Base-by-base conservation (phyloP, 2,113 vertebrate genomes). In the Sylvietta virens region DNA sequence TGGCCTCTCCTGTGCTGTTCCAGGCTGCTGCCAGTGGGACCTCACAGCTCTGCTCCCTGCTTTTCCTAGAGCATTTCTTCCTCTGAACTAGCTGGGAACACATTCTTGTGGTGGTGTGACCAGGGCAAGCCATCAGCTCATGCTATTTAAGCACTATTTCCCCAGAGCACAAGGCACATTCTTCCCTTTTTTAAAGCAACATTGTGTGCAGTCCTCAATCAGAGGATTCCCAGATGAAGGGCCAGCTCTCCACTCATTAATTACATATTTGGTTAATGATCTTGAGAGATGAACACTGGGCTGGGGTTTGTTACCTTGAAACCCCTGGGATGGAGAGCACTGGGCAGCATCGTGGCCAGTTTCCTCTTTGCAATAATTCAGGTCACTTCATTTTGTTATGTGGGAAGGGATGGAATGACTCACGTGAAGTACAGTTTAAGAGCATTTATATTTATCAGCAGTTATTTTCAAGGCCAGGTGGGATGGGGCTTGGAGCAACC, bases 71-170 rank as follows among this genome's bases (percentile, higher is more conserved):
- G 79, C 47, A 15, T 87, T 92, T 80, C 19, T 91, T 92, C 37
- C 94, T 76, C 82, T 53, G 58, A 64, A 37, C 24, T 15, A 31
- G 35, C 24, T 93, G 79, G 73, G 90, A 93, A n/a, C 89, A 89
- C 51, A 21, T 94, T 93, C 92, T 94, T 91, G 87, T 66, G 92
- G 86, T 92, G 73, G 8, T 82, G 8, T 16, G 77, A 60, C 57
- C 77, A 94, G 96, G 67, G 94, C 89, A 94, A 53, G 88, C 79
- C 48, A n/a, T 89, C 81, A 37, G 81, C 92, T 94, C 40, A 7
- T 94, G 35, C 28, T 61, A 6, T 90, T 93, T 76, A 24, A 93
- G 77, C 89, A 86, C 50, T 26, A 47, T 64, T 90, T 87, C 84
- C 89, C 81, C 48, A 65, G 92, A 96, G 92, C 84, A 95, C 85